A percentile compares a stretch with the other conserved stretches of the same genome.
Evolutionary conservation across 2,113 vertebrate genomes (phyloP).

Genomic region (Equus przewalskii): DNA sequence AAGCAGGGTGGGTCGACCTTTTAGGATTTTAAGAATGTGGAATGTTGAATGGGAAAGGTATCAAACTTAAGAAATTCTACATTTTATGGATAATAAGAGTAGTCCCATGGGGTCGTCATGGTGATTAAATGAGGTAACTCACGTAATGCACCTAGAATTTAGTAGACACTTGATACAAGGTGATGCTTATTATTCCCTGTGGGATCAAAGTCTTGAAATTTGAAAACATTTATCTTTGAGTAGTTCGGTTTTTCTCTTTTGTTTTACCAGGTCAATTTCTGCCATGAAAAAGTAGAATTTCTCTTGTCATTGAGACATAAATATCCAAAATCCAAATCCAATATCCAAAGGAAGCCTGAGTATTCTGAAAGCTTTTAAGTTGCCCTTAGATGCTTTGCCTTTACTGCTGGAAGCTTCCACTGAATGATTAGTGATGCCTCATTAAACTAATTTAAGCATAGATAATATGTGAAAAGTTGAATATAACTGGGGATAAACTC

Average conservation of each 20-base stretch:
- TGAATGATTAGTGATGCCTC: neutral
- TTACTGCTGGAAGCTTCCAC: neutral
- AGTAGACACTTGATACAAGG: neutral
- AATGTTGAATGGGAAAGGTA: slow-evolving; percentile 17
- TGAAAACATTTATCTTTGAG: slow-evolving; percentile 18
- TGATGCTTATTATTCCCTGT: neutral
- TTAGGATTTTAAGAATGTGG: slow-evolving; percentile 62
- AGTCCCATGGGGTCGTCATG: neutral
- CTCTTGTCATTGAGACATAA: slow-evolving; percentile 9
- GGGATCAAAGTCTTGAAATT: neutral
- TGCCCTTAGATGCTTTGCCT: neutral
- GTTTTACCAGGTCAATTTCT: neutral
- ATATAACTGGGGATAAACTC: neutral
- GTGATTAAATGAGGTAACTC: neutral
- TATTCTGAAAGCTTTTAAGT: slow-evolving; percentile 36
- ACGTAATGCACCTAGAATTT: neutral
- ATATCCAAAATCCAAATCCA: neutral
- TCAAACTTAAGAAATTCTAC: neutral
- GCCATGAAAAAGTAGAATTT: neutral
- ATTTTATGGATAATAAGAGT: neutral
- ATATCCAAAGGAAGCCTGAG: neutral
- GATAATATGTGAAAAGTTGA: neutral
- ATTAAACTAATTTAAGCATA: slow-evolving; percentile 11
- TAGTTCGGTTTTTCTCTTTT: slow-evolving; percentile 26
- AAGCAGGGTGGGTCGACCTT: neutral